These are phyloP conservation scores for Ptilonorhynchus violaceus DNA, from an alignment of 2,113 vertebrate genomes.

Conservation along the genomic window DNA sequence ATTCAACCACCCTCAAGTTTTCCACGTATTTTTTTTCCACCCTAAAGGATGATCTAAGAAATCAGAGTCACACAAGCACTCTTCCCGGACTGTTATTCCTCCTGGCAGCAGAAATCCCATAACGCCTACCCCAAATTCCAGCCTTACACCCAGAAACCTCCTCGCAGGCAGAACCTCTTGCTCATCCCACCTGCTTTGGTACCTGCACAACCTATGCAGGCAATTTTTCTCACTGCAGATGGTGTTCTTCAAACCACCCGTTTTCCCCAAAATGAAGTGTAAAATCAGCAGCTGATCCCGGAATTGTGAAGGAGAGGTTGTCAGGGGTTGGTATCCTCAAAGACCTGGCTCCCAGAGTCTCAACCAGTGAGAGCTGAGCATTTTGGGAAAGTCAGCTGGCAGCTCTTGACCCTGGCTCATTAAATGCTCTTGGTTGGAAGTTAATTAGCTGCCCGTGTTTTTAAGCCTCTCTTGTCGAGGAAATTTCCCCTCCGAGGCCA, in stretches of 20 bases:
- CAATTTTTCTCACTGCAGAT: neutral
- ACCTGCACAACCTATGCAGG: neutral
- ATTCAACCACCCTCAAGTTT: neutral
- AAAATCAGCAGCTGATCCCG: neutral
- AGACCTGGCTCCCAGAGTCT: neutral
- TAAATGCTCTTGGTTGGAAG: neutral
- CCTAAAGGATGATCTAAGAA: neutral
- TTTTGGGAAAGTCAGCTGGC: neutral
- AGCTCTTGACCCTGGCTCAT: neutral
- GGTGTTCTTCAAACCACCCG: accelerated
- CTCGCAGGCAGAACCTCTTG: neutral
- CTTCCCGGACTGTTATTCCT: neutral
- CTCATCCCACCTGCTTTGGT: neutral
- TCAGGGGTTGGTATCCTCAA: neutral
- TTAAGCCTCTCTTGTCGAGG: neutral
- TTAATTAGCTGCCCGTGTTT: slow-evolving; percentile 10
- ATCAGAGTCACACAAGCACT: neutral
- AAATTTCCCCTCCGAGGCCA: neutral
- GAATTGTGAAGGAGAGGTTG: neutral
- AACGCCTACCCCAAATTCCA: neutral
- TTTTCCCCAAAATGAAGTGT: neutral
- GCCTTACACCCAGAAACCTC: neutral
- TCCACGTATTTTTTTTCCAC: neutral
- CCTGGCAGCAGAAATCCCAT: neutral
- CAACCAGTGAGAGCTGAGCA: neutral